phyloP scores from a whole-genome alignment of 1,140 invertebrate species.

The Magallana gigas region DNA sequence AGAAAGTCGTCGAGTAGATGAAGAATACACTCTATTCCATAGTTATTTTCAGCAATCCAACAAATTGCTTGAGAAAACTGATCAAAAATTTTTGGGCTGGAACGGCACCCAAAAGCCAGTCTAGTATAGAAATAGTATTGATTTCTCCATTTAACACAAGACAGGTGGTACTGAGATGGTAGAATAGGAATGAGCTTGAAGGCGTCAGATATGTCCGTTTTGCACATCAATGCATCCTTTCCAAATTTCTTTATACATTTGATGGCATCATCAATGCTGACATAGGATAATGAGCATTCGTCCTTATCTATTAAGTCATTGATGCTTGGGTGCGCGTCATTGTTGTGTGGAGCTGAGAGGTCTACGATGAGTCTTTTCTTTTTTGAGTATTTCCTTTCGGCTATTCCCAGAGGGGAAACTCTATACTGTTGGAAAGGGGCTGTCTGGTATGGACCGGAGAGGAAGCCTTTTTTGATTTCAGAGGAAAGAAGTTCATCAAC shows the following conservation, averaged over 20 bases:
- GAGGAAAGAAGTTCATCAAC: too few relatives aligned
- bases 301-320: constrained; percentile 59
- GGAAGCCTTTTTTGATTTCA: background rate
- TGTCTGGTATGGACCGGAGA: background rate
- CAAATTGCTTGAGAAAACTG: constrained; percentile 38
- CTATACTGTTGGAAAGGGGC: background rate
- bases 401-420: constrained; percentile 46
- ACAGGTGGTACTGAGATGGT: background rate
- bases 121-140: constrained; percentile 39
- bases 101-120: constrained; percentile 30
- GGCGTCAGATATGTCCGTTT: constrained; percentile 3
- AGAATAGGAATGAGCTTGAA: background rate
- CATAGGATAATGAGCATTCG: constrained; percentile 41
- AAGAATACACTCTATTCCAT: constrained; percentile 23
- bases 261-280: constrained; percentile 38
- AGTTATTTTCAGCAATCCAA: constrained; percentile 43
- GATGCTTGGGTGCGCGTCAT: constrained; percentile 1
- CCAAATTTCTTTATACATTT: background rate
- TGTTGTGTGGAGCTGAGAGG: constrained; percentile 54
- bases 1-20: constrained; percentile 45
- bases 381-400: constrained; percentile 46
- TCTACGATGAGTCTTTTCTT: constrained; percentile 57
- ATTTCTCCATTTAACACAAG: constrained; percentile 38
- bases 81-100: constrained; percentile 48
- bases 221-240: background rate